A percentile compares a stretch with the other conserved stretches of the same genome.
These are phyloP conservation scores for Rhizomys pruinosus DNA, from an alignment of 2,113 vertebrate genomes.

Conservation along the genomic window DNA sequence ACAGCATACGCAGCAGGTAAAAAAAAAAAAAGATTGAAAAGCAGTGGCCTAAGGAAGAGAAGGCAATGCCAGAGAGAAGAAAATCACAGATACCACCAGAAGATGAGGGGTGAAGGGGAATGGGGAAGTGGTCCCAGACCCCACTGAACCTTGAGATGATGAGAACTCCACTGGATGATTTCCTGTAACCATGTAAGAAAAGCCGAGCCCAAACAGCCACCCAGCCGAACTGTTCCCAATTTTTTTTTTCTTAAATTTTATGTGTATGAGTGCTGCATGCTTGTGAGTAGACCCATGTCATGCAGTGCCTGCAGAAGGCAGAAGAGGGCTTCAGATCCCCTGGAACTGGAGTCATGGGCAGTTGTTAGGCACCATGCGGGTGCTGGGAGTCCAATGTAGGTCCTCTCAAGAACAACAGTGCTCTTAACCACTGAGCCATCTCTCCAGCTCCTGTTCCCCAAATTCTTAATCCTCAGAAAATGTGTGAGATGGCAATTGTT, in stretches of 20 bases:
- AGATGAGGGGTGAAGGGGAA: background rate
- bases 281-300: too few relatives aligned
- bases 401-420: too few relatives aligned
- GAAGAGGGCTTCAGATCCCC: too few relatives aligned
- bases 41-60: background rate
- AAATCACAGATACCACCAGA: background rate
- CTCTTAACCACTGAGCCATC: too few relatives aligned
- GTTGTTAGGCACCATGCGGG: too few relatives aligned
- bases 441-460: background rate
- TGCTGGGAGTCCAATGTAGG: too few relatives aligned
- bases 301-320: too few relatives aligned
- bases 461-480: background rate
- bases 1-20: background rate
- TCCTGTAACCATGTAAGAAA: background rate
- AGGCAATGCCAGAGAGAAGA: background rate
- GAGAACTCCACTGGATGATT: background rate
- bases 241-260: too few relatives aligned
- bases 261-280: too few relatives aligned
- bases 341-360: too few relatives aligned
- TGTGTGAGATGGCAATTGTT: background rate
- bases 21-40: background rate
- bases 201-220: background rate
- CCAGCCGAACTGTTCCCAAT: background rate
- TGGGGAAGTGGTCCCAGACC: too few relatives aligned
- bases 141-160: background rate